phyloP scores from a whole-genome alignment of 1,140 invertebrate genomes.

The Orchesella cincta region DNA sequence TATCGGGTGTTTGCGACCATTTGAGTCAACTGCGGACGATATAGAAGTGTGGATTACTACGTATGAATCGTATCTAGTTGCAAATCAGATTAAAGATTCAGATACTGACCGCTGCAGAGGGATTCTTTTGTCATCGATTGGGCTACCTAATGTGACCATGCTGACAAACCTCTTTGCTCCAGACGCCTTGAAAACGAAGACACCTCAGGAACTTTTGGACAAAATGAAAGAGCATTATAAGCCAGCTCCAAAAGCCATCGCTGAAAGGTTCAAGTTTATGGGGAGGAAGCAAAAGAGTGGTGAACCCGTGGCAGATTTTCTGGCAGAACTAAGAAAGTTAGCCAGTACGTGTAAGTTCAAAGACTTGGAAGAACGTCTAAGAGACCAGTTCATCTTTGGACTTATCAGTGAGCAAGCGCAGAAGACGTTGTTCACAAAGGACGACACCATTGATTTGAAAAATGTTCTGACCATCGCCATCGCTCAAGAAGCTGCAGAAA shows the following conservation, averaged over 20 bases:
- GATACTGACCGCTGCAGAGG: too few species aligned
- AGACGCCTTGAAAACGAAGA: too few species aligned
- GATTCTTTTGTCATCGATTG: too few species aligned
- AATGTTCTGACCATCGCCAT: not conserved
- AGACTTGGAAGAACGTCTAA: not conserved
- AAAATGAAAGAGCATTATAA: not conserved
- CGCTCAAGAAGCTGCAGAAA: slow-evolving; percentile 11
- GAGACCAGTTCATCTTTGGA: slow-evolving; percentile 19
- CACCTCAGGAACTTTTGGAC: too few species aligned
- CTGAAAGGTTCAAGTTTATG: not conserved
- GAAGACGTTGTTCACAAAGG: not conserved
- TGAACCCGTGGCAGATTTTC: slow-evolving; percentile 4
- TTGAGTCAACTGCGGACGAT: too few species aligned
- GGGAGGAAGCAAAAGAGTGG: not conserved
- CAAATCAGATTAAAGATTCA: too few species aligned
- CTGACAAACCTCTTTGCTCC: too few species aligned
- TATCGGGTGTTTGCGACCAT: too few species aligned
- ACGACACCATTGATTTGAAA: not conserved
- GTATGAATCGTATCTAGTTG: too few species aligned
- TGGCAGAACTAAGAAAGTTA: not conserved
- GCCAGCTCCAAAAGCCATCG: not conserved
- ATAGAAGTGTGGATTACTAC: too few species aligned
- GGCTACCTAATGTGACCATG: too few species aligned
- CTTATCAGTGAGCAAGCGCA: not conserved
- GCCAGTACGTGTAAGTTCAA: not conserved